These are phyloP conservation scores for Peromyscus leucopus DNA, from an alignment of 2,113 vertebrate genomes.

Conservation along the genomic window DNA sequence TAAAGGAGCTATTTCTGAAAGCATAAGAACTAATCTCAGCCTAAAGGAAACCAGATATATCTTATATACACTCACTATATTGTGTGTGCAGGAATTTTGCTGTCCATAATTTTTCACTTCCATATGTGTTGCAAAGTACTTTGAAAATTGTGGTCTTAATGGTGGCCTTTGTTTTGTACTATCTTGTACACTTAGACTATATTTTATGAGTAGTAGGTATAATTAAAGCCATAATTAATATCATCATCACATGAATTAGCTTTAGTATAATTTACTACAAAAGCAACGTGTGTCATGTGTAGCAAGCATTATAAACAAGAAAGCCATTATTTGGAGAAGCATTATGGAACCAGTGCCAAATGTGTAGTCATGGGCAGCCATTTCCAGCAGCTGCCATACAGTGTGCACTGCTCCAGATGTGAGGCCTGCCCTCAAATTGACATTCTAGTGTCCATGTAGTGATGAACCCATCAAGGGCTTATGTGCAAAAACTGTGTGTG, in stretches of 20 bases:
- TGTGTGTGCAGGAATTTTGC: background rate
- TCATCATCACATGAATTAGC: background rate
- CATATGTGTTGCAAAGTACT: background rate
- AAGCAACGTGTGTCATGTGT: background rate
- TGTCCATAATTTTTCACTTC: background rate
- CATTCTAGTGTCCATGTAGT: background rate
- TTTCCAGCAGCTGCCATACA: background rate
- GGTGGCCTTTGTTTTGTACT: background rate
- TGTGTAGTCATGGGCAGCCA: background rate
- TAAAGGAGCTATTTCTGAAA: slow-evolving; percentile 32
- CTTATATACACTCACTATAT: background rate
- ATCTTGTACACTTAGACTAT: background rate
- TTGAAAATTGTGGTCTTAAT: slow-evolving; percentile 10
- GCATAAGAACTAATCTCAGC: background rate
- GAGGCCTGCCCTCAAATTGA: background rate
- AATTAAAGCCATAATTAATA: slow-evolving; percentile 19
- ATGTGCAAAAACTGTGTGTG: background rate
- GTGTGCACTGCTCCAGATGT: background rate
- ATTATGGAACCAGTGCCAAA: background rate
- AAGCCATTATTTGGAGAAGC: background rate
- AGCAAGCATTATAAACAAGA: slow-evolving; percentile 4
- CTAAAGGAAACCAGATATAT: background rate
- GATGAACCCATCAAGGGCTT: background rate
- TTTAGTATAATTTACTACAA: slow-evolving; percentile 30
- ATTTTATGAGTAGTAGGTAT: background rate